Percentiles rank a stretch among this genome's conserved stretches.
Conservation (phyloP, 2,888 invertebrate genomes). For the Subacronicta megacephala region DNA sequence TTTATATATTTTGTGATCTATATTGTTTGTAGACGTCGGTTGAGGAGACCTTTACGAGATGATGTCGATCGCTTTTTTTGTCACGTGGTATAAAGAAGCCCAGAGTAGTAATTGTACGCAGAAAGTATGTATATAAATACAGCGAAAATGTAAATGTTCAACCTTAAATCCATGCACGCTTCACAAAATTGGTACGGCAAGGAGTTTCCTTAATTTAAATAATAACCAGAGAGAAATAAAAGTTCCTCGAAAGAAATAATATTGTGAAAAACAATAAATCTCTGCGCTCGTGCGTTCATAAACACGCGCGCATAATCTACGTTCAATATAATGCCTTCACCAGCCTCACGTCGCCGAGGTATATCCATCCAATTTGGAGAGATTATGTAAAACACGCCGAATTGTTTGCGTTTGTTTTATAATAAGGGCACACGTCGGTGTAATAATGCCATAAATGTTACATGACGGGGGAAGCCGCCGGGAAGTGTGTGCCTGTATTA, state of each 20-base stretch:
- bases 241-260: constrained; percentile 29
- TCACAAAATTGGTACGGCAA: constrained; percentile 1
- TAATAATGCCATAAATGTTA: constrained; percentile 82
- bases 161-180: too few species aligned
- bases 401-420: constrained; percentile 78
- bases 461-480: constrained; percentile 66
- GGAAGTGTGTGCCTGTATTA: constrained; percentile 74
- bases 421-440: constrained; percentile 70
- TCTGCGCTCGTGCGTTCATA: constrained; percentile 45
- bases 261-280: constrained; percentile 52
- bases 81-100: too few species aligned
- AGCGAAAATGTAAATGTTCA: too few species aligned
- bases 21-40: too few species aligned
- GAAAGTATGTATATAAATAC: too few species aligned
- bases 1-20: too few species aligned
- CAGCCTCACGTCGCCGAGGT: constrained; percentile 55
- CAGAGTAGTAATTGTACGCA: too few species aligned
- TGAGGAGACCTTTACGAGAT: too few species aligned
- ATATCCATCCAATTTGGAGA: constrained; percentile 76
- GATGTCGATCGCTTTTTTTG: too few species aligned
- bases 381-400: constrained; percentile 78
- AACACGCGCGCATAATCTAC: constrained; percentile 48
- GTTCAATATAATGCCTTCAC: constrained; percentile 53
- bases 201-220: constrained; percentile 35
- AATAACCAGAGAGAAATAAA: constrained; percentile 27